Evolutionary conservation across 2,797 vertebrate genomes (phyloP), one percentile per base, ranked within the genome.

Genomic region (Selene dorsalis): DNA sequence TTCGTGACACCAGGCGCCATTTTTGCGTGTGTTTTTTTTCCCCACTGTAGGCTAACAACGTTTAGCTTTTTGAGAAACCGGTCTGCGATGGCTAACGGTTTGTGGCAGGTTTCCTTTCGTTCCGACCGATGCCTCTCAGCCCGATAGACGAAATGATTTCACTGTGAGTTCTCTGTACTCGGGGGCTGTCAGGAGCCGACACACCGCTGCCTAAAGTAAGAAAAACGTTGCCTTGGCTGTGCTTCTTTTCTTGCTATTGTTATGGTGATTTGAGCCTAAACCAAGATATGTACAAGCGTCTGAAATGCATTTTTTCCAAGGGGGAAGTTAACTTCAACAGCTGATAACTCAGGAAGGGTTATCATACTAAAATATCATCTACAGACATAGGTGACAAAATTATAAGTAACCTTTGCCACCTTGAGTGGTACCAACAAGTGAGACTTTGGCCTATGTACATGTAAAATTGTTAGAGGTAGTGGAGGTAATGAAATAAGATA

Each of bases 1-100:
- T 1, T 4, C 4, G 0, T 38, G 16, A 39, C 0, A 2, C 0
- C 12, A 0, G n/a, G 6, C 1, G 4, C 39, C 16, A 6, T 30
- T 39, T 57, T 59, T 58, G 6, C 2, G 1, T 3, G 0, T 10
- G 0, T 2, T 52, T 10, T n/a, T n/a, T n/a, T n/a, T n/a, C n/a
- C n/a, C n/a, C n/a, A n/a, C n/a, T n/a, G n/a, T n/a, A 3, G 24
- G 16, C 2, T 14, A 6, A 6, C 6, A 14, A 13, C 5, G 39
- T 18, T 3, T 39, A 2, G 8, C 16, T 13, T 43, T 26, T 11
- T 8, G 17, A n/a, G 24, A 24, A 13, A 10, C 32, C 4, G 56
- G 2, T 9, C 10, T 45, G 48, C 5, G 0, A 84, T 88, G 81
- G 74, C 32, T 39, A 41, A 9, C 13, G 26, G 10, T 7, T 32